Base-by-base conservation (phyloP, 2,797 vertebrate species). In the Cottoperca gobio region DNA sequence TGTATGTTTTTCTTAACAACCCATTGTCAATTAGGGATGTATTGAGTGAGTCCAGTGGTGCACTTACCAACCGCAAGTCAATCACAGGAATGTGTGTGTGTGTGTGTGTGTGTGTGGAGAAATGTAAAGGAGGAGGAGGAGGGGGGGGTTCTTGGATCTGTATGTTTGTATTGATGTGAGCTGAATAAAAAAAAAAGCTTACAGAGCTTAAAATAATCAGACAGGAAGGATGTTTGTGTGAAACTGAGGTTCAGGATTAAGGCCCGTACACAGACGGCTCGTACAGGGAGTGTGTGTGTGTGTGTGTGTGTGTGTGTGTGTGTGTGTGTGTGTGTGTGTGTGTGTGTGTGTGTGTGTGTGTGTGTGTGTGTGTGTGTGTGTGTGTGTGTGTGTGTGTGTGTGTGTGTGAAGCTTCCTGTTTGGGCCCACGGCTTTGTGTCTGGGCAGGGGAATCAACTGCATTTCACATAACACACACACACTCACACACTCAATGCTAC, bases 151-250 rank as follows among this genome's bases (percentile, higher is more conserved):
- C 17, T 28, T 52, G 65, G 52, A 50, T 69, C 42, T 55, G 59
- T 60, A 62, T 35, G 74, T 35, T 45, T 48, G 42, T 33, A 54
- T 60, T 54, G 33, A 28, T 28, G 74, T 43, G 70, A 70, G 58
- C 66, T 73, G 64, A 86, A 78, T 81, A 61, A 69, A 90, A 91
- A 69, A 90, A 91, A 88, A 70, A 76, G 92, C 90, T 85, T 88
- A 92, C 82, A 0, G 59, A 42, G 83, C 81, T 78, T 63, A 75
- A 92, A 88, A 91, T 87, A 88, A 88, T 92, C 90, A 73, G 63
- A 61, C 76, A 86, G 91, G 90, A 95, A 94, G 94, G 91, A 93
- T 92, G 93, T 94, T 90, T 92, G 89, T 89, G 90, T 90, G 85
- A 88, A 87, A 67, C 72, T 23, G 65, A 52, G 81, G 73, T 88